phyloP scores from a whole-genome alignment of 2,888 invertebrate species.

The Halocaridina rubra region DNA sequence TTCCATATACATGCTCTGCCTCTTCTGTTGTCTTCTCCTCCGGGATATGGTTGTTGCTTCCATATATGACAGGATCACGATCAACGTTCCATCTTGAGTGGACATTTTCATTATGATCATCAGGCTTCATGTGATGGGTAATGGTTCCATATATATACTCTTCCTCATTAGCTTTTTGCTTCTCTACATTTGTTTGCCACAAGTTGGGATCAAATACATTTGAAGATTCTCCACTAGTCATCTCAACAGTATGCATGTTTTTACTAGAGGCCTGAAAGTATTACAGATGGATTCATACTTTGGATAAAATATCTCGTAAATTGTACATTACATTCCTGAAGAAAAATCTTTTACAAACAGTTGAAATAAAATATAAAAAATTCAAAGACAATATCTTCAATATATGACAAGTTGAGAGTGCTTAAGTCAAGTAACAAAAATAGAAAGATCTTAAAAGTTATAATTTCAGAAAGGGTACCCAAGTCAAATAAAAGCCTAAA shows the following conservation, averaged over 20 bases:
- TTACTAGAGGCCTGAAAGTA: slow-evolving; percentile 50
- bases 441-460: too few relatives aligned
- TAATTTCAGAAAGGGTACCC: too few relatives aligned
- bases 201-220: slow-evolving; percentile 19
- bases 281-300: too few relatives aligned
- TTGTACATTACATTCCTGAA: too few relatives aligned
- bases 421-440: too few relatives aligned
- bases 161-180: slow-evolving; percentile 13
- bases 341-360: too few relatives aligned
- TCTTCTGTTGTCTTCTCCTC: slow-evolving; percentile 9
- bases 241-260: slow-evolving; percentile 62
- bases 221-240: slow-evolving; percentile 45
- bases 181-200: slow-evolving; percentile 5
- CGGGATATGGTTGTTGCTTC: slow-evolving; percentile 1
- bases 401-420: too few relatives aligned
- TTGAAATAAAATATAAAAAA: too few relatives aligned
- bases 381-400: too few relatives aligned
- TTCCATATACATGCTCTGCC: slow-evolving; percentile 30
- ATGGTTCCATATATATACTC: slow-evolving; percentile 41
- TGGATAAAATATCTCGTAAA: too few relatives aligned
- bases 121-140: not conserved
- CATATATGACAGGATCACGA: not conserved
- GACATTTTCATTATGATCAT: not conserved
- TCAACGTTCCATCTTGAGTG: not conserved
- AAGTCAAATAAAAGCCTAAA: too few relatives aligned